These are phyloP conservation scores for Macroglossus sobrinus DNA, from an alignment of 2,113 vertebrate genomes.

Conservation along the genomic window DNA sequence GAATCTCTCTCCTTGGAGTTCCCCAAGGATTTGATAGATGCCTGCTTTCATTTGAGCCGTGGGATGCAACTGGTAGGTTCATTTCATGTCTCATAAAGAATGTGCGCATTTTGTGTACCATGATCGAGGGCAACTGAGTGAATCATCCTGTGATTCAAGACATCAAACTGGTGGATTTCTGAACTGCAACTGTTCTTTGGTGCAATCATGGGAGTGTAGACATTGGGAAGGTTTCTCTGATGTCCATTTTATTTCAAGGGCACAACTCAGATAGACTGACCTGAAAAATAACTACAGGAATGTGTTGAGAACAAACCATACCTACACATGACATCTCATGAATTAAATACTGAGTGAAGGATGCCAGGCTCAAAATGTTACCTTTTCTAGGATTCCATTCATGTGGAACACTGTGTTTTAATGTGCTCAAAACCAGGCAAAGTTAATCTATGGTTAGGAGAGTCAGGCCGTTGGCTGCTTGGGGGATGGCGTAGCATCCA, in stretches of 20 bases:
- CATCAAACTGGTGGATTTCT: background rate
- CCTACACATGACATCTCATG: background rate
- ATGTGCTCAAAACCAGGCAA: background rate
- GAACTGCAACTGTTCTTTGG: background rate
- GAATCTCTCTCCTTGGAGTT: background rate
- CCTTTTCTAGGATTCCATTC: background rate
- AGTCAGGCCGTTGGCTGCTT: background rate
- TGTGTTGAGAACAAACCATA: background rate
- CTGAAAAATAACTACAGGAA: background rate
- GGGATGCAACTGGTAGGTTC: background rate
- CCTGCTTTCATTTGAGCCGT: background rate
- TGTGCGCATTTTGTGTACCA: background rate
- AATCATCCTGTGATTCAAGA: background rate
- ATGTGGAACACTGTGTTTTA: background rate
- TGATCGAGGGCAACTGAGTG: background rate
- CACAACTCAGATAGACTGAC: background rate
- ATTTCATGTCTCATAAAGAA: slow-evolving; percentile 5
- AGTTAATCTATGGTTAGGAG: background rate
- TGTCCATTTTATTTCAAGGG: background rate
- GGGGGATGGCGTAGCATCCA: no score
- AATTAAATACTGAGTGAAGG: background rate
- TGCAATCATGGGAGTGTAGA: background rate
- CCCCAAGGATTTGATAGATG: background rate
- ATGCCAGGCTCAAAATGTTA: background rate
- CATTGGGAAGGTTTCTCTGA: background rate